Evolutionary conservation across 2,888 invertebrate species (phyloP).

Genomic region (Colletes collaris): DNA sequence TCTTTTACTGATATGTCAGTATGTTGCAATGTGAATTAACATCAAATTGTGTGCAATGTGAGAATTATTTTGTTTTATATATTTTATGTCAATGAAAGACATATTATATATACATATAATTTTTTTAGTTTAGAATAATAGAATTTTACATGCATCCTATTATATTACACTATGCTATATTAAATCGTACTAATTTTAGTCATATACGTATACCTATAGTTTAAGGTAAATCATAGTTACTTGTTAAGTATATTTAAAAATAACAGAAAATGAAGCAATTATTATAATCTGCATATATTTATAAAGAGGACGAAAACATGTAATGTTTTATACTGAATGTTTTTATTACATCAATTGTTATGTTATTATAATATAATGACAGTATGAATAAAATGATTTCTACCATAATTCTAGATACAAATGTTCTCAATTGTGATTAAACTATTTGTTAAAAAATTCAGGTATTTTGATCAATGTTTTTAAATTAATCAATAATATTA

Average conservation of each 20-base stretch:
- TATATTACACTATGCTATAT: neutral
- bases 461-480: neutral
- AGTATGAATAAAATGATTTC: slow-evolving; percentile 22
- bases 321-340: slow-evolving; percentile 41
- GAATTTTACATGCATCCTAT: slow-evolving; percentile 1
- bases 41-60: slow-evolving; percentile 23
- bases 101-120: slow-evolving; percentile 10
- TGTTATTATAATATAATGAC: slow-evolving; percentile 15
- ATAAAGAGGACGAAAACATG: neutral
- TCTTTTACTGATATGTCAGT: slow-evolving; percentile 6
- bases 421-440: neutral
- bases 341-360: slow-evolving; percentile 21
- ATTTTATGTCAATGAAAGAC: slow-evolving; percentile 11
- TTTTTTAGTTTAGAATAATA: slow-evolving; percentile 13
- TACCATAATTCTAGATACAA: neutral
- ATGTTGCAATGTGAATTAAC: slow-evolving; percentile 9
- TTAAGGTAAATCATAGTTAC: slow-evolving; percentile 20
- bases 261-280: slow-evolving; percentile 7
- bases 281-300: slow-evolving; percentile 15
- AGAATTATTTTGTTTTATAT: slow-evolving; percentile 11
- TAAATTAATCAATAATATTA: neutral
- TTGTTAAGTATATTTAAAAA: slow-evolving; percentile 19
- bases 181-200: slow-evolving; percentile 15
- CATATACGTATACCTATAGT: slow-evolving; percentile 21
- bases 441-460: neutral